A percentile compares a stretch with the other conserved stretches of the same genome.
Conservation (phyloP, 64 coral and sea anemone species). For the Porites lutea region DNA sequence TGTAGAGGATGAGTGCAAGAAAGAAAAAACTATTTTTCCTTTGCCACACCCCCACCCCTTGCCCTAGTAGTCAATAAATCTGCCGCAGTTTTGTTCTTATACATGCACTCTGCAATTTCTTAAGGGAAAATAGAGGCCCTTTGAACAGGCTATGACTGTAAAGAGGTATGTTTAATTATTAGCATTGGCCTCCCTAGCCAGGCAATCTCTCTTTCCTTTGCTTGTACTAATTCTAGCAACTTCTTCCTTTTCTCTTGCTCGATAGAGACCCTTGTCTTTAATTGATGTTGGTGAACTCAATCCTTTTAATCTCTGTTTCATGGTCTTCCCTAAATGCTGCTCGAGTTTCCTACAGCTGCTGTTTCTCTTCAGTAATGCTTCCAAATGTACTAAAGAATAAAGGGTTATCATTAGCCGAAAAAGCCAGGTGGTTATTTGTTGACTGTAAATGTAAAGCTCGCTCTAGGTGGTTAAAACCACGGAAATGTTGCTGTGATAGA, state of each 20-base stretch:
- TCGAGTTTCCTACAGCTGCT: neutral
- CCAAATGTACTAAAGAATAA: neutral
- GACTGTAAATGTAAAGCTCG: neutral
- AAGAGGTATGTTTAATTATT: too few species aligned
- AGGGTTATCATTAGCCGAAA: neutral
- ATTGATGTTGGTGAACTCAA: neutral
- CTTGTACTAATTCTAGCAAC: neutral
- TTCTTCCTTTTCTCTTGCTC: neutral
- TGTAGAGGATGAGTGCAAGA: too few species aligned
- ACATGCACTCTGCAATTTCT: too few species aligned
- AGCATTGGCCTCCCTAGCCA: too few species aligned
- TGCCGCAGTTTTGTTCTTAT: too few species aligned
- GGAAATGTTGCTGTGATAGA: neutral
- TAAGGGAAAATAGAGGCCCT: too few species aligned
- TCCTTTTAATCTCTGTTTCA: slow-evolving; percentile 8
- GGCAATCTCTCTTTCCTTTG: slow-evolving; percentile 19
- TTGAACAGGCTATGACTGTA: too few species aligned
- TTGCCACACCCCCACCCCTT: too few species aligned
- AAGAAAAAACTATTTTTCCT: too few species aligned
- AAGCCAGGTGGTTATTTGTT: neutral
- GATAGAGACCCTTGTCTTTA: neutral
- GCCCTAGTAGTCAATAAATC: too few species aligned
- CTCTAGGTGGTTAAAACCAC: slow-evolving; percentile 1
- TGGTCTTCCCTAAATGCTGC: neutral
- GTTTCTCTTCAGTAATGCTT: neutral